A percentile compares a stretch with the other conserved stretches of the same genome.
phyloP scores from a whole-genome alignment of 2,888 invertebrate species.

The Bimastos eiseni region DNA sequence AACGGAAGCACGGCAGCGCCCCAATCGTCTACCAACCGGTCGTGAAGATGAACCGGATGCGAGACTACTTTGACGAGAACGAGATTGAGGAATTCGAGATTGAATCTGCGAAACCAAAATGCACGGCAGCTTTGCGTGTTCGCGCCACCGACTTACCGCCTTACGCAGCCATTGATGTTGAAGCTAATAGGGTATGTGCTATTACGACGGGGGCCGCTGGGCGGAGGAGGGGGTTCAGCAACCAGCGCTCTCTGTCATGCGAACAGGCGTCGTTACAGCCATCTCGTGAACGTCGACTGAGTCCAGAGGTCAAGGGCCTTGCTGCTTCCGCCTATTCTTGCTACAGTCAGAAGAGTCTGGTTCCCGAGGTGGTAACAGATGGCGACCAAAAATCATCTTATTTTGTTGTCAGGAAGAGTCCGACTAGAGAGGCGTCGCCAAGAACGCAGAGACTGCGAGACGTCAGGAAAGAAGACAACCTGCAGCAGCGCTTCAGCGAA shows the following conservation, averaged over 20 bases:
- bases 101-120: neutral
- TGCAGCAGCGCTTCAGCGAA: neutral
- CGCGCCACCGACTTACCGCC: neutral
- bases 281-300: neutral
- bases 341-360: neutral
- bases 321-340: neutral
- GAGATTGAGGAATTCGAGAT: constrained; percentile 29
- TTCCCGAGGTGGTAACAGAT: neutral
- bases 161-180: neutral
- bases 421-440: neutral
- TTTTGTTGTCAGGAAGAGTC: neutral
- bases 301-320: neutral
- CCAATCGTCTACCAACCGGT: neutral
- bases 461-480: neutral
- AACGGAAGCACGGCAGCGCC: constrained; percentile 2
- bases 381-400: neutral
- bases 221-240: constrained; percentile 7
- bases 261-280: constrained; percentile 20
- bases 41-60: neutral
- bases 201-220: neutral
- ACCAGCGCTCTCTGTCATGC: constrained; percentile 30
- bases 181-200: neutral
- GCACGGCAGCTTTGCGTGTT: neutral
- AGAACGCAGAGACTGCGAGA: neutral
- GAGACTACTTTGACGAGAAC: constrained; percentile 30